Evolutionary conservation across 2,888 invertebrate species (phyloP).

Genomic region (Tinea pellionella): DNA sequence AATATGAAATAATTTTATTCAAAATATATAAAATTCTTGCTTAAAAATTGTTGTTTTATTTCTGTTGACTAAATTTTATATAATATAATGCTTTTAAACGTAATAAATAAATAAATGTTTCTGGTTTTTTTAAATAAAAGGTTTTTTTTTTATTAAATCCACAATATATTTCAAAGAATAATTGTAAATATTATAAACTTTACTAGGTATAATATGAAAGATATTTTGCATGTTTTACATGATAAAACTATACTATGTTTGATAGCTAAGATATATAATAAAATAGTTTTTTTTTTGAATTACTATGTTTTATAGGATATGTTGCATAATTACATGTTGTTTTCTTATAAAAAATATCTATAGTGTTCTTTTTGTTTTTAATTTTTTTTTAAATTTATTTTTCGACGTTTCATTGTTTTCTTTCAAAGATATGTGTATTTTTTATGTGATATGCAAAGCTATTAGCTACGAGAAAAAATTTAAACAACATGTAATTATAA

Average conservation of each 20-base stretch:
- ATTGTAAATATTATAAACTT: slow-evolving; percentile 63
- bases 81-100: no score
- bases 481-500: neutral
- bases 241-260: neutral
- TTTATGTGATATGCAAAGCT: neutral
- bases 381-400: no score
- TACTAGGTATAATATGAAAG: slow-evolving; percentile 38
- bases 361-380: neutral
- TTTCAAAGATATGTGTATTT: neutral
- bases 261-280: neutral
- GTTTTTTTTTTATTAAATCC: slow-evolving; percentile 60
- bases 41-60: no score
- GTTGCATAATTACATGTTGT: slow-evolving; percentile 8
- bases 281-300: neutral
- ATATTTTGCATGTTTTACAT: slow-evolving; percentile 25
- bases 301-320: neutral
- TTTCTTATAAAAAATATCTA: neutral
- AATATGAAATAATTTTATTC: no score
- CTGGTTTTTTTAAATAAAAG: neutral
- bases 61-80: no score
- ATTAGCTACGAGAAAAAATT: neutral
- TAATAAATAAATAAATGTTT: no score
- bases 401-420: no score
- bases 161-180: slow-evolving; percentile 68
- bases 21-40: no score